Evolutionary conservation across 1,140 invertebrate species (phyloP).

Genomic region (Trachymyrmex septentrionalis): DNA sequence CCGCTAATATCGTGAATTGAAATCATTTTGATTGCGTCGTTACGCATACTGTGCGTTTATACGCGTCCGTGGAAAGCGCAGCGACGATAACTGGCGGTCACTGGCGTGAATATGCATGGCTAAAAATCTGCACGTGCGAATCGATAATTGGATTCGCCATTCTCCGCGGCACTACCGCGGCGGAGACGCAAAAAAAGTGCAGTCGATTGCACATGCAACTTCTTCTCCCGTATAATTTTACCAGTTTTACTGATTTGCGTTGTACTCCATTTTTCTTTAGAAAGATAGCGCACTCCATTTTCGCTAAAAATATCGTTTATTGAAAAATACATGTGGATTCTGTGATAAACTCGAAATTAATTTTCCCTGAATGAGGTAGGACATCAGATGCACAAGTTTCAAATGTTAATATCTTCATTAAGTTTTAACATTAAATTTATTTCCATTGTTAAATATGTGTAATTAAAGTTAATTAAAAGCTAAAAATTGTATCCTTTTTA

Average conservation of each 20-base stretch:
- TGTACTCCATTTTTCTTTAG: constrained; percentile 7
- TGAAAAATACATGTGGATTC: neutral
- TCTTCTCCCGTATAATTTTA: constrained; percentile 49
- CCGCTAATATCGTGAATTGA: constrained; percentile 65
- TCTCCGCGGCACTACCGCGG: constrained; percentile 40
- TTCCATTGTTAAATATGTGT: neutral
- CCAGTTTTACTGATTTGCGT: constrained; percentile 24
- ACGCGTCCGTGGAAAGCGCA: constrained; percentile 46
- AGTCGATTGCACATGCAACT: constrained; percentile 34
- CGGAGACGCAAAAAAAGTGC: constrained; percentile 51
- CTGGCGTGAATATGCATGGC: constrained; percentile 66
- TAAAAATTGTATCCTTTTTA: neutral
- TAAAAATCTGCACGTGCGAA: constrained; percentile 68
- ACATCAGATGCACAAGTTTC: neutral
- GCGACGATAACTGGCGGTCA: constrained; percentile 63
- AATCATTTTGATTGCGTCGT: constrained; percentile 67
- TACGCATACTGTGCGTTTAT: constrained; percentile 60
- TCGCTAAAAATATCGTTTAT: neutral
- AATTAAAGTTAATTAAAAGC: neutral
- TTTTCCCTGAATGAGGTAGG: neutral
- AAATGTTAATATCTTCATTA: neutral
- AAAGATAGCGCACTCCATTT: constrained; percentile 1
- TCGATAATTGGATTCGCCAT: constrained; percentile 67
- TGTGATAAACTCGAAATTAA: neutral
- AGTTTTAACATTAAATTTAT: neutral